A percentile compares a stretch with the other conserved stretches of the same genome.
Evolutionary conservation across 2,797 vertebrate species (phyloP).

Genomic region (Pelodytes ibericus): DNA sequence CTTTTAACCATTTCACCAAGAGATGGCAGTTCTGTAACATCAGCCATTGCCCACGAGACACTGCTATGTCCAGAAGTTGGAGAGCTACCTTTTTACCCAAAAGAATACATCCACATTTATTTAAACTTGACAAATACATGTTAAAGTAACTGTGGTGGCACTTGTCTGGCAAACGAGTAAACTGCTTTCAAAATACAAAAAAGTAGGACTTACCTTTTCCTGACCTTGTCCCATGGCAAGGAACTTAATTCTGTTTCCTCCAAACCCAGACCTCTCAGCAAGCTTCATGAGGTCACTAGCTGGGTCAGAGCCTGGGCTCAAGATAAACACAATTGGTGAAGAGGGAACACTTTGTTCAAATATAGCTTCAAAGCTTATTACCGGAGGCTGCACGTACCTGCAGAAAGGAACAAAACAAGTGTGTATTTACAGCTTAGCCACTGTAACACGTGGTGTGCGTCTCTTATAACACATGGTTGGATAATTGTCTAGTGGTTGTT

Average conservation of each 20-base stretch:
- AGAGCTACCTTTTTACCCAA: slow-evolving; percentile 79
- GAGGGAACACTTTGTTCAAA: slow-evolving; percentile 88
- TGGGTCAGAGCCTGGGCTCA: slow-evolving; percentile 94
- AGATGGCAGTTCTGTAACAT: slow-evolving; percentile 98
- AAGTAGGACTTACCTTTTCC: slow-evolving; percentile 79
- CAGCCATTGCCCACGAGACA: slow-evolving; percentile 86
- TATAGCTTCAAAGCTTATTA: slow-evolving; percentile 90
- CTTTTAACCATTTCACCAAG: slow-evolving; percentile 89
- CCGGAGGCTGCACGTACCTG: slow-evolving; percentile 94
- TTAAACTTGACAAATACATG: not conserved
- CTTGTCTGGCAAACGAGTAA: not conserved
- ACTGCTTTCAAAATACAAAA: not conserved
- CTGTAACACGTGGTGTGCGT: not conserved
- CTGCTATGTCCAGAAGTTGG: slow-evolving; percentile 82
- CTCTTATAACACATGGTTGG: not conserved
- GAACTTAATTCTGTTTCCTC: slow-evolving; percentile 84
- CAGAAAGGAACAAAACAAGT: slow-evolving; percentile 1
- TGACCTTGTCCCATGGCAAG: slow-evolving; percentile 98
- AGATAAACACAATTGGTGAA: slow-evolving; percentile 93
- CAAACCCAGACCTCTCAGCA: slow-evolving; percentile 84
- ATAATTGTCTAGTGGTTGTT: not conserved
- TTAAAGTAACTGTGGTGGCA: too few relatives aligned
- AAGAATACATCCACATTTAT: not conserved
- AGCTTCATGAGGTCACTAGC: slow-evolving; percentile 90
- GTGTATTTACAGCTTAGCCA: not conserved